Evolutionary conservation across 1,140 invertebrate species (phyloP).

Genomic region (Steinernema khuongi): DNA sequence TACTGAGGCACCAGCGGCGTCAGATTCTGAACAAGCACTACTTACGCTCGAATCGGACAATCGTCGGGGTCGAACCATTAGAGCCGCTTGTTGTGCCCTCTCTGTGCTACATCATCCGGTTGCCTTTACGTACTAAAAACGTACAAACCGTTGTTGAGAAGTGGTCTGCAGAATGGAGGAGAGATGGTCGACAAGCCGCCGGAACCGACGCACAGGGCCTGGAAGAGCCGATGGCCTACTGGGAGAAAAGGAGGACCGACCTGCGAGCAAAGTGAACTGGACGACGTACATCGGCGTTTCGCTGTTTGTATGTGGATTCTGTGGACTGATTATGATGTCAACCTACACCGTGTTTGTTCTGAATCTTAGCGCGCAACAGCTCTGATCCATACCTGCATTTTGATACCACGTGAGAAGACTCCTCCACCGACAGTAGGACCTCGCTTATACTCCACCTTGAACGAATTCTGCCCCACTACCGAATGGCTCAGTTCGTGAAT

Average conservation of each 20-base stretch:
- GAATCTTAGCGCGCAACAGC: slow-evolving; percentile 17
- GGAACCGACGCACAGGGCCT: slow-evolving; percentile 52
- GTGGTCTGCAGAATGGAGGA: slow-evolving; percentile 45
- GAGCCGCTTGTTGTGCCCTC: slow-evolving; percentile 36
- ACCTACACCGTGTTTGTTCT: slow-evolving; percentile 28
- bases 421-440: slow-evolving; percentile 69
- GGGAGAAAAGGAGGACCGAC: slow-evolving; percentile 19
- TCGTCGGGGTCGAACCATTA: slow-evolving; percentile 46
- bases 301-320: slow-evolving; percentile 31
- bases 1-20: slow-evolving; percentile 21
- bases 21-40: slow-evolving; percentile 44
- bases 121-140: background rate
- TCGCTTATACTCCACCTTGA: slow-evolving; percentile 91
- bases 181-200: slow-evolving; percentile 50
- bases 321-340: slow-evolving; percentile 51
- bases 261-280: slow-evolving; percentile 50
- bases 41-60: slow-evolving; percentile 47
- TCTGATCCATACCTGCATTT: slow-evolving; percentile 48
- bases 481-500: slow-evolving; percentile 96
- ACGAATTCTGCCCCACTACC: slow-evolving; percentile 93
- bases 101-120: slow-evolving; percentile 23
- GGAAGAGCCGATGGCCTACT: slow-evolving; percentile 6
- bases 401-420: slow-evolving; percentile 54
- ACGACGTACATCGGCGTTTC: slow-evolving; percentile 55
- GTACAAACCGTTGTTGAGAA: slow-evolving; percentile 47